phyloP scores from a whole-genome alignment of 2,888 invertebrate genomes.

The Microctonus aethiopoides region DNA sequence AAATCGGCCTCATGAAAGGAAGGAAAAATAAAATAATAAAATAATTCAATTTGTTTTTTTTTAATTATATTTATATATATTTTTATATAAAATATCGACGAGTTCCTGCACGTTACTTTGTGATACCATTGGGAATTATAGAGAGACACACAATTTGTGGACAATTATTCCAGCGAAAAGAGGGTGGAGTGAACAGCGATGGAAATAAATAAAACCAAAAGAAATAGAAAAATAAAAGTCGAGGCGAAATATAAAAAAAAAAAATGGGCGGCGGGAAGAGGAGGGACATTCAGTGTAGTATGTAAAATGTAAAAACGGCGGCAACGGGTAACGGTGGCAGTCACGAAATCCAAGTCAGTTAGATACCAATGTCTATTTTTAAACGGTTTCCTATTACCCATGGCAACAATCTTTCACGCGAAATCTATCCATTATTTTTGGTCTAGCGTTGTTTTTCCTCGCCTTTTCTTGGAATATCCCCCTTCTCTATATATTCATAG shows the following conservation, averaged over 20 bases:
- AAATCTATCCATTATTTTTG: conserved; percentile 64
- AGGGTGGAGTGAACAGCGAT: conserved; percentile 3
- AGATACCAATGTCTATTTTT: conserved; percentile 60
- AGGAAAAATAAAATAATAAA: no score
- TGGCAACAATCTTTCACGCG: conserved; percentile 61
- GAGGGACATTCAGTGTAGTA: not conserved
- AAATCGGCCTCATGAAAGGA: no score
- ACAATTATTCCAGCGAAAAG: conserved; percentile 35
- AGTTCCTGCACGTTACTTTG: not conserved
- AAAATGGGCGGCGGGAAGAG: conserved; percentile 30
- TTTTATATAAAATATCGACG: not conserved
- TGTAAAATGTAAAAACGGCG: conserved; percentile 17
- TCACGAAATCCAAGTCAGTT: conserved; percentile 57
- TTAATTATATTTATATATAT: no score
- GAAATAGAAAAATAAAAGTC: conserved; percentile 13
- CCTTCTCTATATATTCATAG: conserved; percentile 34
- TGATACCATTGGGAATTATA: conserved; percentile 13
- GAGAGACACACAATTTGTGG: conserved; percentile 29
- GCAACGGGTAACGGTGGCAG: conserved; percentile 55
- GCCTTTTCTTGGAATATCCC: conserved; percentile 37
- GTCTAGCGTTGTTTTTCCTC: conserved; percentile 61
- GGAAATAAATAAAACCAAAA: not conserved
- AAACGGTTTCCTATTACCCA: conserved; percentile 63
- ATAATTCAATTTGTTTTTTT: no score
- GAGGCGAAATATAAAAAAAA: conserved; percentile 13